Evolutionary conservation across 2,797 vertebrate genomes (phyloP), one percentile per base, ranked within the genome.

Genomic region (Gouania willdenowi): DNA sequence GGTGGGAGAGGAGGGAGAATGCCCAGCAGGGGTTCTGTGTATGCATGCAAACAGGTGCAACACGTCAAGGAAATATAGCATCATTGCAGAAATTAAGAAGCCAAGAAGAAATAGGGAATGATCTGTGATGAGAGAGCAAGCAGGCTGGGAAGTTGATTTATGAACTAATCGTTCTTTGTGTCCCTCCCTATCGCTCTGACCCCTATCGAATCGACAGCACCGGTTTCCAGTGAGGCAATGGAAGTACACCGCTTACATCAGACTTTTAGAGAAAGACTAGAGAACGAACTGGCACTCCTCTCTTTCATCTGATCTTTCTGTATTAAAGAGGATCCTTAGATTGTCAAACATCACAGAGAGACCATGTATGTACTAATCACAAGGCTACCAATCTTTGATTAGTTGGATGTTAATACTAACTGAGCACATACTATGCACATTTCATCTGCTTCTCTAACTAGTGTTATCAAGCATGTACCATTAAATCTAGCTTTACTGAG

Each of bases 11-110:
- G 75, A 70, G 76, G 73, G 79, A 72, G 64, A 71, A 74, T 66
- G 67, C 78, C 72, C 71, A 62, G 79, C 71, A 75, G 83, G 77
- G 73, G 75, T 79, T 77, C 82, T 73, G 77, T 81, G 75, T 80
- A 79, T 66, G 81, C 75, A 82, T 83, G 85, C 84, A 88, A 88
- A 88, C 84, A 87, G 84, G 83, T 85, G 81, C 83, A 87, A 87
- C 79, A 79, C 40, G 71, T 84, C 81, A 75, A 41, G 71, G 65
- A 77, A 83, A 77, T 83, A 80, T 72, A 82, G 77, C 46, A 28
- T 41, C 30, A 37, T 45, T 34, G 68, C 66, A 58, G 61, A 63
- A 47, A 46, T 50, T 23, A 39, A 38, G 53, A 38, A 47, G 32
- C 36, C n/a, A 25, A 41, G 39, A 53, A 36, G 51, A 55, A 52